Percentiles rank a stretch among this genome's conserved stretches.
phyloP scores from a whole-genome alignment of 2,113 vertebrate species.

The Cephalopholis sonnerati region DNA sequence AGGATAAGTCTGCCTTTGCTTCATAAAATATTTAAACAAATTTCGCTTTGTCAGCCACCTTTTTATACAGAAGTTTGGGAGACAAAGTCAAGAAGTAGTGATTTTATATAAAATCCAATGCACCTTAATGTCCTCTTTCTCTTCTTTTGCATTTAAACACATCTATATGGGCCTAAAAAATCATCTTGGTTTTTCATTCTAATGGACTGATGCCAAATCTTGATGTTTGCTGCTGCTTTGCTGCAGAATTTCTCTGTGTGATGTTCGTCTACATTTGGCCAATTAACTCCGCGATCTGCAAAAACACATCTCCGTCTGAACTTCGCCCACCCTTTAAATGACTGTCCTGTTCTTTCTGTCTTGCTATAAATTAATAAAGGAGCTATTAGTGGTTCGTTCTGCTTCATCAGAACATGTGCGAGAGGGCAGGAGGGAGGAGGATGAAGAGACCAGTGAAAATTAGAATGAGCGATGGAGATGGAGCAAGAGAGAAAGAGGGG shows the following conservation, averaged over 20 bases:
- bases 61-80: not conserved
- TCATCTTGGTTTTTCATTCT: not conserved
- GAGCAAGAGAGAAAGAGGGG: constrained; percentile 9
- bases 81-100: not conserved
- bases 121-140: not conserved
- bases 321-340: constrained; percentile 44
- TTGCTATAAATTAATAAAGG: constrained; percentile 70
- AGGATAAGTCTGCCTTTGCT: not conserved
- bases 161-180: not conserved
- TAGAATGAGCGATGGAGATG: constrained; percentile 18
- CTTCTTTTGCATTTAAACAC: constrained; percentile 1
- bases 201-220: not conserved
- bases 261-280: not conserved
- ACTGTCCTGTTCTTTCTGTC: constrained; percentile 45
- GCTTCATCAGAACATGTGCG: constrained; percentile 46
- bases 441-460: constrained; percentile 23
- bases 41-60: constrained; percentile 6
- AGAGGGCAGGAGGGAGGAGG: constrained; percentile 3
- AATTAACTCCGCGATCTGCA: not conserved
- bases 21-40: constrained; percentile 23
- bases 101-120: not conserved
- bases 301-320: constrained; percentile 15
- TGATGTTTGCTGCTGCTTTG: not conserved
- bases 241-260: not conserved
- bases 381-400: constrained; percentile 56